phyloP scores from a whole-genome alignment of 2,888 invertebrate species.

The Formica aserva region DNA sequence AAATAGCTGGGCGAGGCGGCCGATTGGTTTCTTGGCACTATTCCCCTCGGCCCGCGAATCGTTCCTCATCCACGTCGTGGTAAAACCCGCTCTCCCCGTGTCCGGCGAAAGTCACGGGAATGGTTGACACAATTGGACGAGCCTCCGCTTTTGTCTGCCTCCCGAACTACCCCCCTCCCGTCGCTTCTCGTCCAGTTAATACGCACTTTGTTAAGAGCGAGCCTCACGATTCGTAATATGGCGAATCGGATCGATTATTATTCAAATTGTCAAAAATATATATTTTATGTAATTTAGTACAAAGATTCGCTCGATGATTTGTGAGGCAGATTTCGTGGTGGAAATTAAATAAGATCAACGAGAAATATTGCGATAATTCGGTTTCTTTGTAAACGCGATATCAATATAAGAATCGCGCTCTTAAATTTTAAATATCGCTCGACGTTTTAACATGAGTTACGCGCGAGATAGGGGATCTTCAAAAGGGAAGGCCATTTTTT shows the following conservation, averaged over 20 bases:
- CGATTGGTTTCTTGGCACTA: slow-evolving; percentile 76
- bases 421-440: slow-evolving; percentile 10
- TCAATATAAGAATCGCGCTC: background rate
- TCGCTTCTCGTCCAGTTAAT: background rate
- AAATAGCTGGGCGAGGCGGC: slow-evolving; percentile 72
- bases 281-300: background rate
- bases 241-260: background rate
- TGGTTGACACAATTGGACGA: slow-evolving; percentile 65
- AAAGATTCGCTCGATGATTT: background rate
- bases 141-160: slow-evolving; percentile 44
- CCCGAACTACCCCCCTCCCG: slow-evolving; percentile 21
- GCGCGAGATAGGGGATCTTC: background rate
- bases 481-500: background rate
- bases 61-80: slow-evolving; percentile 61
- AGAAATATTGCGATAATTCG: background rate
- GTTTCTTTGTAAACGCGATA: slow-evolving; percentile 3
- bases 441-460: slow-evolving; percentile 17
- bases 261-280: background rate
- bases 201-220: background rate
- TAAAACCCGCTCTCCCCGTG: slow-evolving; percentile 63
- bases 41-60: slow-evolving; percentile 51
- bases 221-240: background rate
- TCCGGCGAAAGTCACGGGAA: slow-evolving; percentile 61
- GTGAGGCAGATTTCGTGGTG: background rate
- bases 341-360: background rate